Evolutionary conservation across 2,797 vertebrate genomes (phyloP).

Genomic region (Danio albolineatus): DNA sequence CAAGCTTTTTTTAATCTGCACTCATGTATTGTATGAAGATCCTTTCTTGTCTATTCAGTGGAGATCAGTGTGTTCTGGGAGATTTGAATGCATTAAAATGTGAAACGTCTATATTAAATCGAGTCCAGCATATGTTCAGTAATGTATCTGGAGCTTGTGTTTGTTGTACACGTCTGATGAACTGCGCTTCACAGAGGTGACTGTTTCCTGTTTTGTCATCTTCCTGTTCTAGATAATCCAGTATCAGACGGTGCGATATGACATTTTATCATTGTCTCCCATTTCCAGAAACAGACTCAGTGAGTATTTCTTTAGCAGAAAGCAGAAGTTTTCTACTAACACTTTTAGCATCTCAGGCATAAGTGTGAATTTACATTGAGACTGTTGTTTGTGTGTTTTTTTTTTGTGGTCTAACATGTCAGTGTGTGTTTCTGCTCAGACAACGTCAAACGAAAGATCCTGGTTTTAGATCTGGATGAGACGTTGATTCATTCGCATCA

Average conservation of each 20-base stretch:
- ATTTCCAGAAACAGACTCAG: constrained; percentile 91
- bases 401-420: not conserved
- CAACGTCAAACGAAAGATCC: constrained; percentile 91
- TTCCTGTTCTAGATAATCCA: constrained; percentile 88
- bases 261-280: constrained; percentile 89
- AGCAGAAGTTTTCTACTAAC: too few relatives aligned
- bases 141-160: too few relatives aligned
- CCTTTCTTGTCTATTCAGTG: not conserved
- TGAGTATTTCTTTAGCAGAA: constrained; percentile 75
- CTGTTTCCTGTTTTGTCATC: constrained; percentile 43
- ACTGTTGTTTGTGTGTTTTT: not conserved
- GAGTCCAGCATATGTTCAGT: not conserved
- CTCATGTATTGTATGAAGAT: not conserved
- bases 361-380: not conserved
- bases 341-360: too few relatives aligned
- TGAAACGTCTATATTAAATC: not conserved
- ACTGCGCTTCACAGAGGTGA: not conserved
- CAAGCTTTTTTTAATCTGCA: not conserved
- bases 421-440: constrained; percentile 70
- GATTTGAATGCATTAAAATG: not conserved
- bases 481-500: constrained; percentile 95
- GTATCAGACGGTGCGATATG: constrained; percentile 95
- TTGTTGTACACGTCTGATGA: not conserved
- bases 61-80: not conserved
- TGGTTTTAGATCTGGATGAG: constrained; percentile 93